Evolutionary conservation across 2,888 invertebrate species (phyloP).

Genomic region (Creontiades dilutus): DNA sequence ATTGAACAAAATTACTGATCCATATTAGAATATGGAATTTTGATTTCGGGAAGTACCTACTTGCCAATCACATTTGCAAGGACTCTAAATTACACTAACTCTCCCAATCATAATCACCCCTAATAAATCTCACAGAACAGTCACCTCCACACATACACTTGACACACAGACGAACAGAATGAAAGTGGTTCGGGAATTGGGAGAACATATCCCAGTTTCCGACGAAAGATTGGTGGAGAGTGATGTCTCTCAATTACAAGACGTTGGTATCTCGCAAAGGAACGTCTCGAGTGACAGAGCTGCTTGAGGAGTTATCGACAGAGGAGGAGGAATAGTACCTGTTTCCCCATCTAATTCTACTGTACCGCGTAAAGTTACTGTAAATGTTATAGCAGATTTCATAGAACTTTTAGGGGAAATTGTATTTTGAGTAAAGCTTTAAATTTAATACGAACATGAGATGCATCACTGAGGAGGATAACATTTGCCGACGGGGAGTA

Average conservation of each 20-base stretch:
- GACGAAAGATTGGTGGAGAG: slow-evolving; percentile 17
- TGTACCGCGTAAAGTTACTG: not conserved
- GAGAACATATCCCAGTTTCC: not conserved
- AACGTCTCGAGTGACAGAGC: no score
- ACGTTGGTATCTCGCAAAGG: not conserved
- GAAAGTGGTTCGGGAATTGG: slow-evolving; percentile 9
- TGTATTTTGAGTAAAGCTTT: no score
- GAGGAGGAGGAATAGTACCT: not conserved
- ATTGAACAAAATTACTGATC: no score
- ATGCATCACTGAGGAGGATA: not conserved
- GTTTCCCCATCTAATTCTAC: not conserved
- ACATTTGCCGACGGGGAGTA: not conserved
- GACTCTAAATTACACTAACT: no score
- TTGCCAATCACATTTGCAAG: no score
- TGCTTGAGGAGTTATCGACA: not conserved
- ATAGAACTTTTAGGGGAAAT: not conserved
- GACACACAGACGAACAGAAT: no score
- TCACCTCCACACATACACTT: no score
- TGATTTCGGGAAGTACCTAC: no score
- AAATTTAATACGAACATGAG: not conserved
- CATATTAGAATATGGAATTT: no score
- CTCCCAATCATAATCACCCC: no score
- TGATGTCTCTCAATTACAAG: not conserved
- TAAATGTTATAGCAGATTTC: not conserved
- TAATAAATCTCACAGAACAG: no score